phyloP scores from a whole-genome alignment of 2,797 vertebrate species.

The Microchirus variegatus region DNA sequence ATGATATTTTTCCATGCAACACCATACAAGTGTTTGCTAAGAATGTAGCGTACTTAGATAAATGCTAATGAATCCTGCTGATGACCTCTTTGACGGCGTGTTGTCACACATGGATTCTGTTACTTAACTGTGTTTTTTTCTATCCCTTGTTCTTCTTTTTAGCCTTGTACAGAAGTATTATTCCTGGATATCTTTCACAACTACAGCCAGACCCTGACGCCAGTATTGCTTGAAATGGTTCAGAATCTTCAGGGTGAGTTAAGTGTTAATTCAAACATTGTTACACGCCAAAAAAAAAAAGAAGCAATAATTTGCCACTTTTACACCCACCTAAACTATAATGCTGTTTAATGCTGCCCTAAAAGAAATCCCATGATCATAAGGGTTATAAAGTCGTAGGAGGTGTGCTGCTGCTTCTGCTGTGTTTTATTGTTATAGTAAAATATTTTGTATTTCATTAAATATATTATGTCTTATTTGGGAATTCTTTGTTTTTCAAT shows the following conservation, averaged over 20 bases:
- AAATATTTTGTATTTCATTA: too few relatives aligned
- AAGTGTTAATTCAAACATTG: slow-evolving; percentile 5
- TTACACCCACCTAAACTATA: background rate
- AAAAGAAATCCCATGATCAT: too few relatives aligned
- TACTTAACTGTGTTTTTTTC: slow-evolving; percentile 4
- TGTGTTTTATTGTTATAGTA: too few relatives aligned
- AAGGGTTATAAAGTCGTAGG: too few relatives aligned
- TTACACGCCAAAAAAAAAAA: background rate
- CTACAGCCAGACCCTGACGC: slow-evolving; percentile 94
- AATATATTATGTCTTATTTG: too few relatives aligned
- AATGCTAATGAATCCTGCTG: slow-evolving; percentile 6
- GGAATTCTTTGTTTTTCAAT: too few relatives aligned
- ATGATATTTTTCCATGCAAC: slow-evolving; percentile 1
- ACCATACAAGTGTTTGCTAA: slow-evolving; percentile 6
- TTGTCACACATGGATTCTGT: slow-evolving; percentile 1
- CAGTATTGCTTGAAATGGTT: slow-evolving; percentile 95
- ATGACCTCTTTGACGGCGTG: slow-evolving; percentile 2
- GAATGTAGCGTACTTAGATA: background rate
- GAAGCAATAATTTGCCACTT: background rate
- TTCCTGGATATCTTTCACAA: slow-evolving; percentile 98
- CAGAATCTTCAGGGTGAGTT: slow-evolving; percentile 89
- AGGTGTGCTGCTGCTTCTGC: too few relatives aligned
- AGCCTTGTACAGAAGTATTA: slow-evolving; percentile 97
- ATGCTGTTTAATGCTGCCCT: background rate
- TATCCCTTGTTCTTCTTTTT: slow-evolving; percentile 31